Evolutionary conservation across 2,113 vertebrate genomes (phyloP).

Genomic region (Rhodinocichla rosea): DNA sequence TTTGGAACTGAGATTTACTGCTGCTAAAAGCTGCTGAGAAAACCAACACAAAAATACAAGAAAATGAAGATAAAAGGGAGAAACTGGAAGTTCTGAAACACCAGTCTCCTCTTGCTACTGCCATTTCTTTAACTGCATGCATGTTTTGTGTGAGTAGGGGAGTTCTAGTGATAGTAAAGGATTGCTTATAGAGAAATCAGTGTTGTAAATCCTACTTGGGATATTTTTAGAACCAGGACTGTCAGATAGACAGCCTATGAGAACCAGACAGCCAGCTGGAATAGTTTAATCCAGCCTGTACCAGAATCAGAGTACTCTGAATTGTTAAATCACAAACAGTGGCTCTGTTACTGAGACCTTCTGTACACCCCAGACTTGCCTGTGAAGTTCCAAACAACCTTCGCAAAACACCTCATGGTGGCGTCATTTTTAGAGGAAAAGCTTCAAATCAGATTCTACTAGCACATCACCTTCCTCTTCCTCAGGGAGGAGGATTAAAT

Average conservation of each 20-base stretch:
- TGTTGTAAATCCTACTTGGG: not conserved
- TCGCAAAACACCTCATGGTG: not conserved
- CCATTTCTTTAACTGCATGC: not conserved
- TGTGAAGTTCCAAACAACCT: not conserved
- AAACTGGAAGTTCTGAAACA: not conserved
- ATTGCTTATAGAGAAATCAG: slow-evolving; percentile 25
- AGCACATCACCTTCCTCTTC: not conserved
- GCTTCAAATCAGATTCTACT: not conserved
- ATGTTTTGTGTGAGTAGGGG: not conserved
- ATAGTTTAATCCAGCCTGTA: slow-evolving; percentile 9
- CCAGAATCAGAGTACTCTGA: not conserved
- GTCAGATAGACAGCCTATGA: not conserved
- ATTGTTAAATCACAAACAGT: not conserved
- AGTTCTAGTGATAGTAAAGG: not conserved
- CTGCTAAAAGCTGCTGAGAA: not conserved
- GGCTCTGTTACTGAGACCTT: not conserved
- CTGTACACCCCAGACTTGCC: not conserved
- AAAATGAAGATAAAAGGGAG: not conserved
- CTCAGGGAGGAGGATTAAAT: not conserved
- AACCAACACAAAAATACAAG: not conserved
- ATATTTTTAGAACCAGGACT: slow-evolving; percentile 18
- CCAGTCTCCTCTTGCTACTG: not conserved
- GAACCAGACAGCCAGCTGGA: not conserved
- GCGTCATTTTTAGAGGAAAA: not conserved
- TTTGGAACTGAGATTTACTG: not conserved